Conservation (phyloP, 1,140 invertebrate species). For the Drosophila micromelanica region DNA sequence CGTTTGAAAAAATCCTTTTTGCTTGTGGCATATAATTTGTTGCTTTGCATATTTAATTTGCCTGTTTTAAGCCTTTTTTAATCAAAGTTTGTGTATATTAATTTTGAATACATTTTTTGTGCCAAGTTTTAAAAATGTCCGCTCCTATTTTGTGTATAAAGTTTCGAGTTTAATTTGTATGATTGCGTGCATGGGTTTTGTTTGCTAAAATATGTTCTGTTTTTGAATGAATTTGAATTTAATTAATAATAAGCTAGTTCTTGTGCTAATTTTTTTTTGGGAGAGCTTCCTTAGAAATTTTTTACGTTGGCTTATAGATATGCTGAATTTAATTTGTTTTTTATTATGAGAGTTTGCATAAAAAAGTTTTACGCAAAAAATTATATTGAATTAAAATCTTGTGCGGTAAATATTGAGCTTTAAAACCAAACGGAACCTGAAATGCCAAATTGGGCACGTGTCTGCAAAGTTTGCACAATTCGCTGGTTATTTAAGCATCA, state of each 20-base stretch:
- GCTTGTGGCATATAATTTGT: constrained; percentile 2
- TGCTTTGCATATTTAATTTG: constrained; percentile 15
- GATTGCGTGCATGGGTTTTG: too few relatives aligned
- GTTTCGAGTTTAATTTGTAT: too few relatives aligned
- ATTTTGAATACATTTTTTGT: background rate
- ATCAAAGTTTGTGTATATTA: background rate
- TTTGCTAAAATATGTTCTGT: too few relatives aligned
- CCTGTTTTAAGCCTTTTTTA: background rate
- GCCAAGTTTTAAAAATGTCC: background rate
- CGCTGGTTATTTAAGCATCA: constrained; percentile 11
- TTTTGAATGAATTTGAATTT: too few relatives aligned
- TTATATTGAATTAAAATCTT: too few relatives aligned
- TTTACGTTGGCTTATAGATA: too few relatives aligned
- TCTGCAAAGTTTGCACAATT: background rate
- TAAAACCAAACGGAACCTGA: background rate
- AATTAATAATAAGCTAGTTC: background rate
- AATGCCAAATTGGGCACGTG: constrained; percentile 7
- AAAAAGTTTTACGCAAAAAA: background rate
- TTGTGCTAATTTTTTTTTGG: too few relatives aligned
- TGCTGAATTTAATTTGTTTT: too few relatives aligned
- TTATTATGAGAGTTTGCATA: too few relatives aligned
- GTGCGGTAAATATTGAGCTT: too few relatives aligned
- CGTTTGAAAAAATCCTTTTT: background rate
- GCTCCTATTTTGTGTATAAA: too few relatives aligned
- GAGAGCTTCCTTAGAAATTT: too few relatives aligned